phyloP scores from a whole-genome alignment of 2,113 vertebrate genomes.

The Calcarius ornatus region DNA sequence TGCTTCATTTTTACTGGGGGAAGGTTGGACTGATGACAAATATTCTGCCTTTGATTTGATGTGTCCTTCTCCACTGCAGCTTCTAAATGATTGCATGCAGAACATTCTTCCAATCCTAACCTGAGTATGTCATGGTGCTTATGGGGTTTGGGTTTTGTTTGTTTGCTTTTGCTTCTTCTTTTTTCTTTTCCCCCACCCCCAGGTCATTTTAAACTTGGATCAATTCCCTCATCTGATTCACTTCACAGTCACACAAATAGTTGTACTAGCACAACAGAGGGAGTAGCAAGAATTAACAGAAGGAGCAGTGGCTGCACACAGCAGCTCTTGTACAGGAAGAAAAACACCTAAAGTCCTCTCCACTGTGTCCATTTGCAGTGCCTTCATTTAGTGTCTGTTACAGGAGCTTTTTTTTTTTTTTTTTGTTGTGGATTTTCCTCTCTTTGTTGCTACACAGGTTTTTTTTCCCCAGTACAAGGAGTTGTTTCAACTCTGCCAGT shows the following conservation, averaged over 20 bases:
- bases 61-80: background rate
- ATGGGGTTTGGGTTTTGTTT: background rate
- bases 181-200: accelerated
- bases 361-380: background rate
- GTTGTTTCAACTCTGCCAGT: constrained; percentile 4
- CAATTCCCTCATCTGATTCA: constrained; percentile 11
- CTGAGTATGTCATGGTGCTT: background rate
- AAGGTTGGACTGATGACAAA: background rate
- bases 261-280: background rate
- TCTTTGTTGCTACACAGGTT: background rate
- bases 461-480: background rate
- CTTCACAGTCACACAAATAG: background rate
- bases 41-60: background rate
- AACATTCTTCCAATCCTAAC: background rate
- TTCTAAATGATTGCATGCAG: background rate
- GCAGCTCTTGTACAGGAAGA: background rate
- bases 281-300: constrained; percentile 9
- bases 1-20: background rate
- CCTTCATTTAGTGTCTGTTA: background rate
- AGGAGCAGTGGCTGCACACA: background rate
- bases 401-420: background rate
- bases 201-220: background rate
- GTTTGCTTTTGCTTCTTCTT: background rate
- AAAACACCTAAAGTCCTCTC: background rate
- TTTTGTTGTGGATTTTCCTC: background rate